Evolutionary conservation across 2,797 vertebrate genomes (phyloP).

Genomic region (Microctenopoma steveboyesi): DNA sequence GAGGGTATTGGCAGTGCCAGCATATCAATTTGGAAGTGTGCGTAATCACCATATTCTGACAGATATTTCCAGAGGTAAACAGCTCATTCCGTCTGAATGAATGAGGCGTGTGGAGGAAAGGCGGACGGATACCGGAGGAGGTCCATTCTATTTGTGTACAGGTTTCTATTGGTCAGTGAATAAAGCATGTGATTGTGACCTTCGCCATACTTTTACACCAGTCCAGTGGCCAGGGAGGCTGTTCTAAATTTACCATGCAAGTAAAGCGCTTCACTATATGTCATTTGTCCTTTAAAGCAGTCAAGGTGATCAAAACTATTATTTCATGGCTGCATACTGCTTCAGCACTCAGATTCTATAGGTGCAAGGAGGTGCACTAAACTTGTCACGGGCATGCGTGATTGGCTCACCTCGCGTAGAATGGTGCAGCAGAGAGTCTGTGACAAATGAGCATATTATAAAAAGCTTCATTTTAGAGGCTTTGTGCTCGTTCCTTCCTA

Average conservation of each 20-base stretch:
- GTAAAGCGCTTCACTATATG: slow-evolving; percentile 12
- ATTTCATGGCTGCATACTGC: slow-evolving; percentile 13
- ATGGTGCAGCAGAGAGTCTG: slow-evolving; percentile 17
- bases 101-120: slow-evolving; percentile 4
- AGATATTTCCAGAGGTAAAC: slow-evolving; percentile 22
- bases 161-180: neutral
- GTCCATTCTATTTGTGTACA: neutral
- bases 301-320: slow-evolving; percentile 33
- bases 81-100: slow-evolving; percentile 10
- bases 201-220: neutral
- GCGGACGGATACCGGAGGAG: neutral
- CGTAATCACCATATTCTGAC: slow-evolving; percentile 43
- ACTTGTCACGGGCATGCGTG: slow-evolving; percentile 28
- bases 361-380: slow-evolving; percentile 16
- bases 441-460: slow-evolving; percentile 67
- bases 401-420: slow-evolving; percentile 24
- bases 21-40: slow-evolving; percentile 3
- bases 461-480: slow-evolving; percentile 38
- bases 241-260: slow-evolving; percentile 23
- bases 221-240: neutral
- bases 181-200: slow-evolving; percentile 7
- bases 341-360: slow-evolving; percentile 35
- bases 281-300: slow-evolving; percentile 8
- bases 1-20: neutral
- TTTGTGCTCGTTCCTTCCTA: slow-evolving; percentile 44